Evolutionary conservation across 2,888 invertebrate species (phyloP), one percentile per base, ranked within the genome.

Genomic region (Zhengitettix transpicula): DNA sequence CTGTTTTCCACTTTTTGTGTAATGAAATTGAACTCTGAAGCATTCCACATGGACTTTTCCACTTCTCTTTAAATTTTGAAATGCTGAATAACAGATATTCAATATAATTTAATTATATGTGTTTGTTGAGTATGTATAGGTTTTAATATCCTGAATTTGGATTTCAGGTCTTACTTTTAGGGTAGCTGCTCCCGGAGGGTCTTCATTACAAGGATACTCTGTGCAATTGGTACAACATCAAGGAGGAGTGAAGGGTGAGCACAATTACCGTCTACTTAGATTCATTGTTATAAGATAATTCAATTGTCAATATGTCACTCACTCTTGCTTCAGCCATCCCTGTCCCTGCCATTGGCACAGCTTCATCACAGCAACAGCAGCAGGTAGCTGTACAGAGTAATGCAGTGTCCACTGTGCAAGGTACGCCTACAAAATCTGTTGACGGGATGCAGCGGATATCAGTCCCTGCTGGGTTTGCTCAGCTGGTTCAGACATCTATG

Each of bases 401-500:
- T 10, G 44, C 28, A 7, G 28, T 28, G 28, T 28, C 28, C 28
- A 7, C 28, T 7, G 28, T 28, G 28, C 28, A 28, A 28, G 28
- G 28, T 28, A 47, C 8, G 47, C 47, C 12, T 47, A 17, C 55
- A 55, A 59, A 59, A 53, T 17, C 15, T n/a, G 44, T 16, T 55
- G 58, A 60, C 47, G 60, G 60, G 51, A 40, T 60, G 44, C 60
- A 57, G 54, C 47, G 54, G 15, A 60, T 60, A 54, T 40, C 63
- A 14, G 56, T 61, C 12, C 60, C 61, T 47, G 61, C 64, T 11
- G 61, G 62, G 9, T 72, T 80, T 66, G 81, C 85, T 53, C 86
- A 86, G 68, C 74, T 87, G 57, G 83, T 87, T 56, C 85, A 87
- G 70, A 84, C 84, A 9, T 77, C 83, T 40, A 77, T 81, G 58